Base-by-base conservation (phyloP, 2,888 invertebrate genomes). In the Brenthis ino region DNA sequence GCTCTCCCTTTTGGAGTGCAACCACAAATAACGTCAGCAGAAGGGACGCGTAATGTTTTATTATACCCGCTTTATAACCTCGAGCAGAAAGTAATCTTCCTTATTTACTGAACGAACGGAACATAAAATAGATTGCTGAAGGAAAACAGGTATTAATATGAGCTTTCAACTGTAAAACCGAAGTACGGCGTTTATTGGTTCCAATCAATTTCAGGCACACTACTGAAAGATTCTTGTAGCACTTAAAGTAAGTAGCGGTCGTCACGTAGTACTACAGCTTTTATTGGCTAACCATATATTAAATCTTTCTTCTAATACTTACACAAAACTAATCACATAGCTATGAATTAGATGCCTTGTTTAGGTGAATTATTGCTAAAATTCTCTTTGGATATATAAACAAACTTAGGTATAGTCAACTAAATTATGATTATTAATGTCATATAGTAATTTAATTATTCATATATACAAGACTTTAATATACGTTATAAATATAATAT, bases 21-120 rank as follows among this genome's bases (percentile, higher is more conserved):
- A 80, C 85, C 85, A 83, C 88, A 86, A 88, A 89, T 87, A 88
- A 86, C 78, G 76, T 64, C 73, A 75, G 72, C 81, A 79, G 82
- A 78, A 83, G 83, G 85, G 85, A 84, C 86, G 82, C 87, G 85
- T 88, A 83, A 89, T 89, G 85, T 89, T 89, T 90, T 89, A 89
- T 89, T 86, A 89, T 77, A 81, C 80, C 81, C 82, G 83, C 86
- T 88, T 87, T 86, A 90, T 83, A 88, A 85, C 89, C 86, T 79
- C 84, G 80, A 82, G 83, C 85, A 87, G 84, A 86, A 87, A 87
- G 85, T 86, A 87, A 89, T 90, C 87, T 85, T 77, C 82, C 83
- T 84, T 89, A 87, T 86, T 87, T 87, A 85, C 83, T 79, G 80
- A 82, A 82, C 77, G 79, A 79, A 79, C 76, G 79, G 79, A 85